A percentile compares a stretch with the other conserved stretches of the same genome.
These are phyloP conservation scores for Harpalus rubripes DNA, from an alignment of 2,888 invertebrate genomes.

Conservation along the genomic window DNA sequence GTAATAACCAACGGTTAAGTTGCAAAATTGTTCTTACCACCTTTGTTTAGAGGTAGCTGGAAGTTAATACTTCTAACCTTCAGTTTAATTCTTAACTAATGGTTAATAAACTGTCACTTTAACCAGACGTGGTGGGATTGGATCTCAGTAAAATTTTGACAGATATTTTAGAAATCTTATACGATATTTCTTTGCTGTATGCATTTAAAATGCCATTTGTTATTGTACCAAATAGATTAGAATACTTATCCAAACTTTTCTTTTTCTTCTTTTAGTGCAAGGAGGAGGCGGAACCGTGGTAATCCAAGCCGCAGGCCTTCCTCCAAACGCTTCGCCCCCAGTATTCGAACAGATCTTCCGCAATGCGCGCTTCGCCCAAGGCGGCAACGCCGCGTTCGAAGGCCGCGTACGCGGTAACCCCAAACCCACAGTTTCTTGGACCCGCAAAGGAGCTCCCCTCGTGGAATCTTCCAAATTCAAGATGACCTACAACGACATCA, in stretches of 20 bases:
- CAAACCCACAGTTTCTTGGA: slow-evolving; percentile 94
- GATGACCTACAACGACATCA: slow-evolving; percentile 94
- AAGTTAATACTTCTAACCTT: too few species aligned
- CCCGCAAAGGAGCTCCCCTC: slow-evolving; percentile 91
- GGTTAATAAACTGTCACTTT: too few species aligned
- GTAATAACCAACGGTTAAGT: too few species aligned
- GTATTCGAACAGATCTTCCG: slow-evolving; percentile 97
- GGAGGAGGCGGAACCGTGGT: slow-evolving; percentile 78
- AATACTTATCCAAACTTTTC: slow-evolving; percentile 76
- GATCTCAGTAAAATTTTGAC: too few species aligned
- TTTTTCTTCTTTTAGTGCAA: slow-evolving; percentile 79
- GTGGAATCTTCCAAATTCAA: slow-evolving; percentile 92
- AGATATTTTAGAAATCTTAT: too few species aligned
- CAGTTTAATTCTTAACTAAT: too few species aligned
- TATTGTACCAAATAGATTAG: not conserved
- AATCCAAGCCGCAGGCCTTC: slow-evolving; percentile 75
- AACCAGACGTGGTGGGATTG: too few species aligned
- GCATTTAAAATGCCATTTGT: too few species aligned
- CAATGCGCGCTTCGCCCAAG: slow-evolving; percentile 96
- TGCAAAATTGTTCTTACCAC: too few species aligned
- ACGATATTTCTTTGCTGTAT: too few species aligned
- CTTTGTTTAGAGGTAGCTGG: too few species aligned
- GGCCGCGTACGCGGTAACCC: slow-evolving; percentile 95
- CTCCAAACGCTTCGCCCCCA: slow-evolving; percentile 92
- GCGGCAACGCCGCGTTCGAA: slow-evolving; percentile 95